Percentiles rank a stretch among this genome's conserved stretches.
Evolutionary conservation across 2,797 vertebrate species (phyloP).

Genomic region (Mormyrops attenuatus): DNA sequence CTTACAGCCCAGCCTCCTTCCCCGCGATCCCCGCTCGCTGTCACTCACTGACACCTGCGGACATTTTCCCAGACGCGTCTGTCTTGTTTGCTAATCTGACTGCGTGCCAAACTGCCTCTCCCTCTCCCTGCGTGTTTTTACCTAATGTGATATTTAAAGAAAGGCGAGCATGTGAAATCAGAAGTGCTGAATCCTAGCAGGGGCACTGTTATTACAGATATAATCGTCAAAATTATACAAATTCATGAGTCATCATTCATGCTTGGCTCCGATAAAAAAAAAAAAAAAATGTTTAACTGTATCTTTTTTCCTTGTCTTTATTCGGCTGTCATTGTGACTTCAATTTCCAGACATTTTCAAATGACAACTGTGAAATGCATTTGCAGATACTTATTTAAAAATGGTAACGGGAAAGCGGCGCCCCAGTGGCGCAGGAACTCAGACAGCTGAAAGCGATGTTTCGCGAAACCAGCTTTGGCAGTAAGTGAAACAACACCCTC

Average conservation of each 20-base stretch:
- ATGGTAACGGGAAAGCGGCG: neutral
- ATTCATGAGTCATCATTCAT: neutral
- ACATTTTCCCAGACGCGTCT: neutral
- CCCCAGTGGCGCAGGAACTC: neutral
- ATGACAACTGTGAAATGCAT: neutral
- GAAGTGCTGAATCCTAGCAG: neutral
- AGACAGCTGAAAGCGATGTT: neutral
- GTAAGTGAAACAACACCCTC: neutral
- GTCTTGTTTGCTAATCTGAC: neutral
- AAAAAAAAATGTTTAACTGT: neutral
- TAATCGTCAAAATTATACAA: neutral
- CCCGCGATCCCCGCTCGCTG: neutral
- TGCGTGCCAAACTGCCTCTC: neutral
- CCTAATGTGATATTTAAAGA: neutral
- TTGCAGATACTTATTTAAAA: neutral
- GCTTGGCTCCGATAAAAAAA: neutral
- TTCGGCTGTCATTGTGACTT: neutral
- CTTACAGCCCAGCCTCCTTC: neutral
- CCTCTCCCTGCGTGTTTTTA: neutral
- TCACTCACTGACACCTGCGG: neutral
- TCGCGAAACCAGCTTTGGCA: neutral
- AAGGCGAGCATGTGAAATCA: neutral
- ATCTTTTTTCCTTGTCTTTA: neutral
- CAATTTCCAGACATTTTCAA: neutral
- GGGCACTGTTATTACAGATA: neutral